Percentiles rank a stretch among this genome's conserved stretches.
These are phyloP conservation scores for Stenolophus ochropezus DNA, from an alignment of 2,888 invertebrate species.

Conservation along the genomic window DNA sequence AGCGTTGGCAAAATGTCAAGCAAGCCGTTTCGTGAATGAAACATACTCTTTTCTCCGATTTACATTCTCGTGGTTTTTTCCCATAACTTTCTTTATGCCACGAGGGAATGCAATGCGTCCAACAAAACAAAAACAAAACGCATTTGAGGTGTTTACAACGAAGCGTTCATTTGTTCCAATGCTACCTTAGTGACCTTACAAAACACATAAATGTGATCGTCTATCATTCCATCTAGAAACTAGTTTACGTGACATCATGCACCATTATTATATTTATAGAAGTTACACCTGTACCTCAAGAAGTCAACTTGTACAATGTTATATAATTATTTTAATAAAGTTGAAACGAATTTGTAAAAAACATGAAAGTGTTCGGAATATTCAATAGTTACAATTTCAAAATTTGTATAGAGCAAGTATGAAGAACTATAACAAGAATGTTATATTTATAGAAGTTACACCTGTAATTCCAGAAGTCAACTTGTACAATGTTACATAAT, in stretches of 20 bases:
- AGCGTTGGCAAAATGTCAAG: constrained; percentile 50
- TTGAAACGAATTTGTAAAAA: too few species aligned
- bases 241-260: not conserved
- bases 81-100: constrained; percentile 52
- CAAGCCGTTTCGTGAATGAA: constrained; percentile 50
- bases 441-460: not conserved
- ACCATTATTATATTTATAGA: not conserved
- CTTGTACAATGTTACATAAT: not conserved
- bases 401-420: too few species aligned
- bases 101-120: constrained; percentile 31
- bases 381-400: too few species aligned
- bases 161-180: too few species aligned
- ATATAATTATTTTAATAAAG: not conserved
- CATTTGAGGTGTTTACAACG: too few species aligned
- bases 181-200: not conserved
- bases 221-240: not conserved
- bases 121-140: not conserved
- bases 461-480: not conserved
- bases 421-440: too few species aligned
- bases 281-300: not conserved
- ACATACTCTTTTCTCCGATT: constrained; percentile 49
- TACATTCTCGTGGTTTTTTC: constrained; percentile 49
- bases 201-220: not conserved
- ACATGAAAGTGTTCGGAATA: too few species aligned
- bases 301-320: not conserved